Base-by-base conservation (phyloP, 2,113 vertebrate species). In the Percina caprodes region DNA sequence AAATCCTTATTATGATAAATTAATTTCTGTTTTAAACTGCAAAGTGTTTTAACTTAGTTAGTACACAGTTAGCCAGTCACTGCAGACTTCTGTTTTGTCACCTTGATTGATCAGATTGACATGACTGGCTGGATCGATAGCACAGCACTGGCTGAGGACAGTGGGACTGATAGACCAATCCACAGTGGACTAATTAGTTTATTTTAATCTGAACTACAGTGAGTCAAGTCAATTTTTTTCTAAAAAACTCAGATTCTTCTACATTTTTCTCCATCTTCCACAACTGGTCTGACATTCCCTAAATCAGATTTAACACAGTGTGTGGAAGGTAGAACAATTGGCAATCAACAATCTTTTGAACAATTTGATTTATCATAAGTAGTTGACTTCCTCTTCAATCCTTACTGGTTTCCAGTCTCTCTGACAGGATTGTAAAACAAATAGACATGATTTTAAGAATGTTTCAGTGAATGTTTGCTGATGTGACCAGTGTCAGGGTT, bases 51-150 rank as follows among this genome's bases (percentile, higher is more conserved):
- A 52, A 0, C 18, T 12, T 0, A 9, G 39, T 39, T 39, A 39
- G 39, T 39, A 39, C 39, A 11, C 39, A 42, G 10, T 42, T 42
- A 42, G 23, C 6, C 70, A 51, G 67, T 63, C n/a, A n/a, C 60
- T 35, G 48, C 30, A 75, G 74, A 61, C 51, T 49, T 55, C 10
- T 82, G 21, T 65, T 82, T 58, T 80, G 66, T 85, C 80, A 81
- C 78, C 65, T 84, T 68, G 59, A 87, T 35, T 82, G 77, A 91
- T 92, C 86, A 63, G 49, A 91, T 83, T 78, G 84, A 80, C 70
- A 54, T 55, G 74, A 61, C 69, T 78, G 39, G 10, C 46, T 51
- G 69, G 78, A 89, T 91, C 90, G 79, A 91, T 90, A 19, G 24
- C 69, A 69, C 2, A 61, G 62, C 78, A 52, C 63, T 18, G 67